Base-by-base conservation (phyloP, 2,113 vertebrate species). In the Plotosus lineatus region DNA sequence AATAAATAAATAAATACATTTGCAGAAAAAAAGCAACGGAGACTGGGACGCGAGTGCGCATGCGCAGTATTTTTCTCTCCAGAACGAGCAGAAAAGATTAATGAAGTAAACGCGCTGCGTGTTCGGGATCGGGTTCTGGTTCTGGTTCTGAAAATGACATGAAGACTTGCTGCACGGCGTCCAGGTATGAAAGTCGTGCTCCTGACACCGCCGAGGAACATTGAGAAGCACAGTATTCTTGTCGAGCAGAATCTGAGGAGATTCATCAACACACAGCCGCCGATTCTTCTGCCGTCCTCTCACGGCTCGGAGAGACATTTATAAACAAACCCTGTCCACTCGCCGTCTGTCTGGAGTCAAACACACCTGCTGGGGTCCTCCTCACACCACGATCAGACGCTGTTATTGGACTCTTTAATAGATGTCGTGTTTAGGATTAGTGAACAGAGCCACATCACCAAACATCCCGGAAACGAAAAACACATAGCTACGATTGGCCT, bases 371-470 rank as follows among this genome's bases (percentile, higher is more conserved):
- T 88, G 7, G 72, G 65, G 72, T 69, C 82, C 74, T 86, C 79
- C 82, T 44, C n/a, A 77, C 2, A 79, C 77, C 73, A 83, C 76
- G 86, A 66, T 83, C 84, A 53, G 50, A 79, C 48, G 86, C 78
- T 87, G 61, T 28, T 63, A 1, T 50, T 79, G 42, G 82, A 89
- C 89, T 90, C 85, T 89, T 82, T 77, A 79, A 60, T 88, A 74
- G 86, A 89, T 88, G 86, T 89, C 88, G 85, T 90, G 86, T 88
- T 88, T 85, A 86, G 90, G 88, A 88, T 90, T 90, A 89, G 81
- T 58, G 90, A 87, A 85, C 87, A 85, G 82, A 92, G 93, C 93
- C 93, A 94, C 93, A 93, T 94, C 93, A 93, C 90, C 93, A 93
- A 92, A 92, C 89, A 90, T 66, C 90, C 92, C 91, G 93, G 93